Conservation (phyloP, 2,113 vertebrate genomes). For the Anoura caudifer region DNA sequence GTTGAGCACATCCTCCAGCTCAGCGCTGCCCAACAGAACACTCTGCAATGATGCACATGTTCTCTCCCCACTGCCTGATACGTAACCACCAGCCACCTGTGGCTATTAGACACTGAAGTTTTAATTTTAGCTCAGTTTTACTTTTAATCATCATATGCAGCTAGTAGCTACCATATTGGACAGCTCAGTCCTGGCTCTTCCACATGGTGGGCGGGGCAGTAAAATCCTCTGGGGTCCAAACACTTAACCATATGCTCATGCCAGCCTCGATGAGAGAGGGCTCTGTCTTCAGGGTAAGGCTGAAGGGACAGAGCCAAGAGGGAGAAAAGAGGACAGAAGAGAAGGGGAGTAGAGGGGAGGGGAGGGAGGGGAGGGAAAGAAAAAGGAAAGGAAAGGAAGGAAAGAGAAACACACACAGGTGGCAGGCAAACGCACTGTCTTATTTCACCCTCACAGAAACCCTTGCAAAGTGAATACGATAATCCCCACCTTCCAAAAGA, state of each 20-base stretch:
- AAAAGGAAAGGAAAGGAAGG: not conserved
- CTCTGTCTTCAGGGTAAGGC: not conserved
- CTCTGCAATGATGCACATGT: rapidly evolving
- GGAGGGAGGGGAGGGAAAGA: too few relatives aligned
- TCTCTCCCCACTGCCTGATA: not conserved
- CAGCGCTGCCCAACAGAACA: not conserved
- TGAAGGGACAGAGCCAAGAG: not conserved
- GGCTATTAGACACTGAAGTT: not conserved
- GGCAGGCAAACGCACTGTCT: not conserved
- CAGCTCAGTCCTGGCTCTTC: not conserved
- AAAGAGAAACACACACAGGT: not conserved
- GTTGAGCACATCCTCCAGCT: not conserved
- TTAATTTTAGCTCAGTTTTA: not conserved
- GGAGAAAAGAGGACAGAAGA: not conserved
- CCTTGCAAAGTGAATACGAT: not conserved
- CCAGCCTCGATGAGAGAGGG: not conserved
- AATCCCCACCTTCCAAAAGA: not conserved
- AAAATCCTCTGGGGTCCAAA: not conserved
- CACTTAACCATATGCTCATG: too few relatives aligned
- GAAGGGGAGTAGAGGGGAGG: not conserved
- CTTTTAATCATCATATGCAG: not conserved
- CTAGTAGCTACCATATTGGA: not conserved
- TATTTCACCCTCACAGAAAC: not conserved
- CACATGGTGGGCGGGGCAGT: not conserved
- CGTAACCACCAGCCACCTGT: not conserved